Evolutionary conservation across 2,888 invertebrate species (phyloP).

Genomic region (Lottia scabra): DNA sequence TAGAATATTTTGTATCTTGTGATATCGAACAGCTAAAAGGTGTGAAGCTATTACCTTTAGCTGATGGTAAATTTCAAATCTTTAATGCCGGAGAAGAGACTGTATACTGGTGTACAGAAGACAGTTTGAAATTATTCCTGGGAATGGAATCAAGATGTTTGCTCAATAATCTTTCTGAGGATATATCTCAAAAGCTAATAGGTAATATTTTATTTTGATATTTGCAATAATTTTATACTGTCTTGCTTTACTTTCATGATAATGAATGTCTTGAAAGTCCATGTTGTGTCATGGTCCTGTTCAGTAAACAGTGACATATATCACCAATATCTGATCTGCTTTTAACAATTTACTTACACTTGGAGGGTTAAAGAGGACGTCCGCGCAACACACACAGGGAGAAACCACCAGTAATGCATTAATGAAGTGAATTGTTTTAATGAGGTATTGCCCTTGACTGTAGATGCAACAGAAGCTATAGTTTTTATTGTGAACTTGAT

Average conservation of each 20-base stretch:
- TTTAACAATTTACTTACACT: too few species aligned
- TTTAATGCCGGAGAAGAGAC: background rate
- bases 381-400: too few species aligned
- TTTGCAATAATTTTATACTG: too few species aligned
- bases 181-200: background rate
- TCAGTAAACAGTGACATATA: background rate
- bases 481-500: too few species aligned
- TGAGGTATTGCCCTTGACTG: too few species aligned
- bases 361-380: too few species aligned
- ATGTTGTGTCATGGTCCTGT: background rate
- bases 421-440: too few species aligned
- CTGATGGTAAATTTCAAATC: conserved; percentile 8
- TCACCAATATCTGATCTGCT: background rate
- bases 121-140: conserved; percentile 11
- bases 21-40: background rate
- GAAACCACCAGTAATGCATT: too few species aligned
- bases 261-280: too few species aligned
- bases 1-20: conserved; percentile 9
- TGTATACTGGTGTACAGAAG: conserved; percentile 7
- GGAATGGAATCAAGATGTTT: background rate
- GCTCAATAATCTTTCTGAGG: background rate
- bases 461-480: too few species aligned
- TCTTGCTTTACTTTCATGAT: too few species aligned
- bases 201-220: background rate
- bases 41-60: conserved; percentile 8